phyloP scores from a whole-genome alignment of 2,888 invertebrate species.

The Sinodicranocentrus sp. region DNA sequence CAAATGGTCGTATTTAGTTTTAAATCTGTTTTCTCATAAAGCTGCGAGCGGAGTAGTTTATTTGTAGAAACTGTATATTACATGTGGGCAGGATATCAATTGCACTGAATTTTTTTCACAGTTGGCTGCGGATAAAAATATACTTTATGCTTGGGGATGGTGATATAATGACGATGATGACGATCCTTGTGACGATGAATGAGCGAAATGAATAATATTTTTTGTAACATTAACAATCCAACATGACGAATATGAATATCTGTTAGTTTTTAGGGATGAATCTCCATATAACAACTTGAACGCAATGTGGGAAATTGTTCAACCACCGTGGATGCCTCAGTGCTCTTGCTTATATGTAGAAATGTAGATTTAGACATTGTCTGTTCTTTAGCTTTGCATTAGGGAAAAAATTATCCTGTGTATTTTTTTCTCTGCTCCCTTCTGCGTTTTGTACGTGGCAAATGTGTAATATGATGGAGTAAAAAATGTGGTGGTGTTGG shows the following conservation, averaged over 20 bases:
- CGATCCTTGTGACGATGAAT: background rate
- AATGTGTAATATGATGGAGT: background rate
- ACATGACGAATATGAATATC: no score
- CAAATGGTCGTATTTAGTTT: slow-evolving; percentile 13
- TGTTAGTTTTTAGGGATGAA: no score
- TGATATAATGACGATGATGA: slow-evolving; percentile 8
- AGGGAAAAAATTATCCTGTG: no score
- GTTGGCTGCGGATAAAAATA: slow-evolving; percentile 22
- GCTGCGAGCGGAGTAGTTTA: slow-evolving; percentile 7
- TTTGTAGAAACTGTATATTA: background rate
- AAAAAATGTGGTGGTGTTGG: slow-evolving; percentile 11
- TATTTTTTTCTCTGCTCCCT: no score
- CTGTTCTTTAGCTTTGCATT: no score
- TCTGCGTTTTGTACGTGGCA: background rate
- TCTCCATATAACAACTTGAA: background rate
- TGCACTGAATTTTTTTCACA: slow-evolving; percentile 12
- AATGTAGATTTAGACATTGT: no score
- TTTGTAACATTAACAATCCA: no score
- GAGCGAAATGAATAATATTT: no score
- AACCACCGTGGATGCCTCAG: background rate
- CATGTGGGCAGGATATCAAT: background rate
- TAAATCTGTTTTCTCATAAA: slow-evolving; percentile 28
- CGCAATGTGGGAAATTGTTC: slow-evolving; percentile 11
- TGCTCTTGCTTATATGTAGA: no score
- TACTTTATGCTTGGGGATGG: background rate